Evolutionary conservation across 2,113 vertebrate species (phyloP).

Genomic region (Sapajus apella): DNA sequence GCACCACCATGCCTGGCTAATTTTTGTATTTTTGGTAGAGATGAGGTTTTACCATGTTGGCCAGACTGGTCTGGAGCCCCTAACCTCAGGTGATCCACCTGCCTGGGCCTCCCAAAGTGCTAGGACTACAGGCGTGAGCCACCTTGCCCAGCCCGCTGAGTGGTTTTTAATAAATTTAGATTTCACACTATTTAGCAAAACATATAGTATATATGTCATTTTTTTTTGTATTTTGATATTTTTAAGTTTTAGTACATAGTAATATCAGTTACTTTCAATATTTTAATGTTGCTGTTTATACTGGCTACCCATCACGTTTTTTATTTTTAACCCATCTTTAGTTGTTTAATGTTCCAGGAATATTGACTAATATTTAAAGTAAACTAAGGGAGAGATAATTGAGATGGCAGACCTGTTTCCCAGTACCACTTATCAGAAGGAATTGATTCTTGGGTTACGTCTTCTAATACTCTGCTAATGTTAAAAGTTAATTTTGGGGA

Average conservation of each 20-base stretch:
- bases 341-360: neutral
- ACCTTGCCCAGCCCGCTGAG: neutral
- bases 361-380: neutral
- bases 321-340: neutral
- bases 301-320: neutral
- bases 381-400: neutral
- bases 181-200: constrained; percentile 27
- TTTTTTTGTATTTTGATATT: neutral
- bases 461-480: neutral
- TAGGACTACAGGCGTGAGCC: neutral
- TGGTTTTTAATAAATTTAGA: constrained; percentile 29
- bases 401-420: neutral
- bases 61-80: neutral
- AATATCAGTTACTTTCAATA: neutral
- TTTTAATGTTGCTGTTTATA: constrained; percentile 17
- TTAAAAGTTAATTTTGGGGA: constrained; percentile 33
- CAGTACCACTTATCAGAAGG: neutral
- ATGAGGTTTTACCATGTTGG: neutral
- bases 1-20: too few relatives aligned
- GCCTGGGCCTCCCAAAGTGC: neutral
- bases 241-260: neutral
- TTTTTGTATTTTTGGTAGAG: neutral
- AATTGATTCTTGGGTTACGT: neutral
- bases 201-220: neutral
- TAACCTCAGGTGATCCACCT: neutral